Percentiles rank a stretch among this genome's conserved stretches.
phyloP scores from a whole-genome alignment of 2,113 vertebrate genomes.

The Gallinago undulata region DNA sequence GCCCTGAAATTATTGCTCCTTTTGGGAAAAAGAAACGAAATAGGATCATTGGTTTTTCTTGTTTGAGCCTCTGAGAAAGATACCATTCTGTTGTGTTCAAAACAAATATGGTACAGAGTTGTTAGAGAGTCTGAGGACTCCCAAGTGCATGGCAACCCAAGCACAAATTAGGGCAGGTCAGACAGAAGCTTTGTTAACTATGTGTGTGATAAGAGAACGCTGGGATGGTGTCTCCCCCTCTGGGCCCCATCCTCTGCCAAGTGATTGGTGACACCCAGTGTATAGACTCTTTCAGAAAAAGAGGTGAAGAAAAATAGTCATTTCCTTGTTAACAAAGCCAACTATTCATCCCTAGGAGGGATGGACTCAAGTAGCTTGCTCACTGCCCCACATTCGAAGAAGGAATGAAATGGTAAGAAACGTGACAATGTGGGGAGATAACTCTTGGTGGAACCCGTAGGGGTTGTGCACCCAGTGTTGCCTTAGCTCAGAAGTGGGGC shows the following conservation, averaged over 20 bases:
- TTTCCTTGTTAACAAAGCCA: neutral
- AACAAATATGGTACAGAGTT: neutral
- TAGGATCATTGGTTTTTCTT: neutral
- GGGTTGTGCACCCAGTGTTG: accelerated
- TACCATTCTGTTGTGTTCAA: neutral
- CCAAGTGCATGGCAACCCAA: accelerated
- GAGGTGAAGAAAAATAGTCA: neutral
- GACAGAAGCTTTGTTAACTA: neutral
- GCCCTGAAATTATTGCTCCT: neutral
- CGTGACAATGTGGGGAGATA: neutral
- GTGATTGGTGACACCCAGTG: neutral
- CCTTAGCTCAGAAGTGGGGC: neutral
- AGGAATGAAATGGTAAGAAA: neutral
- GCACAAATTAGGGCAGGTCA: neutral
- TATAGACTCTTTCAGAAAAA: neutral
- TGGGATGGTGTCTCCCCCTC: accelerated
- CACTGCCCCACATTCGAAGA: neutral
- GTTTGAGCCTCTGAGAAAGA: neutral
- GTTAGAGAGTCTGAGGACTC: neutral
- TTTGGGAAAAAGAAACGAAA: neutral
- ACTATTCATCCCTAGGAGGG: neutral
- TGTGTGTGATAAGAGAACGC: neutral
- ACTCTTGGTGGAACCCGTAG: neutral
- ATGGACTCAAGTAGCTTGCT: neutral
- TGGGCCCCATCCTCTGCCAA: neutral